Base-by-base conservation (phyloP, 2,888 invertebrate genomes). In the Latrodectus elegans region DNA sequence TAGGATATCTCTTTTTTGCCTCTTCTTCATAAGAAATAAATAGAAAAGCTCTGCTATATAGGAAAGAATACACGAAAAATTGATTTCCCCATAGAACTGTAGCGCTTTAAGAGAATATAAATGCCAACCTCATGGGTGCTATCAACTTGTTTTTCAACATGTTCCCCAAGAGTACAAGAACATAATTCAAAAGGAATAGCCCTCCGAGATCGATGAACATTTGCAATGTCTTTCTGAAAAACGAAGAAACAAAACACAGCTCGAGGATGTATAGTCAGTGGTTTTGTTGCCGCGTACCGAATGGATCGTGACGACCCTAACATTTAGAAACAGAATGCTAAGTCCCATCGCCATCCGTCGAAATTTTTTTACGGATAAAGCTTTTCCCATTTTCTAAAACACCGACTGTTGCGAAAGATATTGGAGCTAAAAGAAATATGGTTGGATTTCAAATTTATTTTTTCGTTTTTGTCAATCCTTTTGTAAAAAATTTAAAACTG, bases 91-190 rank as follows among this genome's bases (percentile, higher is more conserved):
- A 14, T 38, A 85, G 85, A 71, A 86, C 74, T 65, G 60, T 76
- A 74, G 64, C 64, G 72, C 52, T 81, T 86, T 86, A 81, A 77
- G 86, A 81, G 86, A 86, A 86, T 81, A 86, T 81, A 76, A 86
- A 86, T 86, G 86, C 80, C 81, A 86, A 81, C 81, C 86, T 86
- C 86, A 65, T 72, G 86, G 86, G 86, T 65, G 71, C 86, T 81
- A 86, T 81, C 86, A 81, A 64, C 76, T 86, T 81, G 86, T 86
- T 81, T 85, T 86, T 86, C 86, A 86, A 76, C 81, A 68, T 86
- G 76, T 76, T 81, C 64, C 86, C 86, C 76, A 22, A 11, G 86
- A 81, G 86, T 76, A 72, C 76, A 70, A 76, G 71, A 51, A 71
- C 81, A 81, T 86, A 75, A 75, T 81, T 86, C 81, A 86, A 71